Conservation (phyloP, 2,797 vertebrate species). For the Darevskia mixta region DNA sequence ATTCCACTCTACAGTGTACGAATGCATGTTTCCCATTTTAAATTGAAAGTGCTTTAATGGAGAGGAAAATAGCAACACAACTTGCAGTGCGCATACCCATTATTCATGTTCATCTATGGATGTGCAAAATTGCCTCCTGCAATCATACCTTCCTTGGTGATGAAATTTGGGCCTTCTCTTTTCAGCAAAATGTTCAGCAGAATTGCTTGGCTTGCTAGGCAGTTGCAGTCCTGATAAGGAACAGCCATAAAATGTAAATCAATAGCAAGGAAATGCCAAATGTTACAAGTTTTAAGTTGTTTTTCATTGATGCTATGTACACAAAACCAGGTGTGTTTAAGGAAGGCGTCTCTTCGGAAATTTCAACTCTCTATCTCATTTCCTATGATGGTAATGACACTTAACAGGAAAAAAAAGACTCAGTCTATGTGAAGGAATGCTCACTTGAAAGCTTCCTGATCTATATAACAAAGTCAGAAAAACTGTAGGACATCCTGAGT, state of each 20-base stretch:
- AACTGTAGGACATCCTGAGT: background rate
- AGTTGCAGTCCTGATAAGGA: slow-evolving; percentile 86
- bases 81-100: slow-evolving; percentile 21
- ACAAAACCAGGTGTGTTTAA: background rate
- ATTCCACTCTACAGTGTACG: background rate
- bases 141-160: slow-evolving; percentile 88
- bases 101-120: slow-evolving; percentile 37
- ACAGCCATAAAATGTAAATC: slow-evolving; percentile 42
- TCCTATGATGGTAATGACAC: too few species aligned
- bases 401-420: too few species aligned
- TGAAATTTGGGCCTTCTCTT: slow-evolving; percentile 91
- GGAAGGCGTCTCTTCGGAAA: background rate
- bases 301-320: background rate
- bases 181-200: slow-evolving; percentile 88
- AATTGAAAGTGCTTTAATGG: slow-evolving; percentile 51
- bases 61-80: slow-evolving; percentile 56
- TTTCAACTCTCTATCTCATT: background rate
- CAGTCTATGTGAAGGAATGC: background rate
- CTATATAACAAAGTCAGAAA: background rate
- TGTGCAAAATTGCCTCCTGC: slow-evolving; percentile 26
- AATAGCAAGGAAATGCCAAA: slow-evolving; percentile 44
- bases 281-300: slow-evolving; percentile 26
- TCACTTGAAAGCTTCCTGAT: background rate
- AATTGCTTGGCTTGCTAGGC: slow-evolving; percentile 92
- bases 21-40: slow-evolving; percentile 59